Conservation (phyloP, 2,113 vertebrate species). For the Bucco capensis region DNA sequence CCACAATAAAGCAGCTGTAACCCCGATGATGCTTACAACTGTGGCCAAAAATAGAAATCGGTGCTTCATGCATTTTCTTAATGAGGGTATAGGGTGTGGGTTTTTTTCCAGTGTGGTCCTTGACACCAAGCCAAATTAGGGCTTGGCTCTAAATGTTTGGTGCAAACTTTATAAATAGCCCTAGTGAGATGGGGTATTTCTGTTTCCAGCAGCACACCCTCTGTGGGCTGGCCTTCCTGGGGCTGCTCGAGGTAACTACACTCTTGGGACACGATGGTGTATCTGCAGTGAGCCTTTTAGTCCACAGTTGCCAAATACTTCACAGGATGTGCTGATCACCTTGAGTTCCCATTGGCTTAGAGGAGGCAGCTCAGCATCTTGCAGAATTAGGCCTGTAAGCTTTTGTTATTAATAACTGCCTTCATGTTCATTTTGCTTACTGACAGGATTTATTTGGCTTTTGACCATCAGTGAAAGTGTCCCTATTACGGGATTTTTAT, state of each 20-base stretch:
- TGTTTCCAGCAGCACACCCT: not conserved
- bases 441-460: conserved; percentile 15
- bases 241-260: not conserved
- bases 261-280: not conserved
- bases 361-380: not conserved
- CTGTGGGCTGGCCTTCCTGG: not conserved
- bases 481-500: conserved; percentile 4
- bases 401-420: conserved; percentile 45
- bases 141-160: conserved; percentile 6
- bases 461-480: not conserved
- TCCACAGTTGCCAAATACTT: not conserved
- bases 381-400: not conserved
- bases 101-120: conserved; percentile 23
- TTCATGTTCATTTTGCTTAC: not conserved
- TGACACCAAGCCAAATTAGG: conserved; percentile 39
- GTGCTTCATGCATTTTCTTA: conserved; percentile 29
- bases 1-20: conserved; percentile 56
- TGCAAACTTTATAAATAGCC: conserved; percentile 12
- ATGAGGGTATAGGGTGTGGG: not conserved
- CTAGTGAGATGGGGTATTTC: not conserved
- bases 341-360: not conserved
- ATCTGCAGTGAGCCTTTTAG: not conserved
- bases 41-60: conserved; percentile 17
- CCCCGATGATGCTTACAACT: conserved; percentile 3
- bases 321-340: not conserved